A percentile compares a stretch with the other conserved stretches of the same genome.
Conservation (phyloP, 2,797 vertebrate species). For the Malacoctenus gilli region DNA sequence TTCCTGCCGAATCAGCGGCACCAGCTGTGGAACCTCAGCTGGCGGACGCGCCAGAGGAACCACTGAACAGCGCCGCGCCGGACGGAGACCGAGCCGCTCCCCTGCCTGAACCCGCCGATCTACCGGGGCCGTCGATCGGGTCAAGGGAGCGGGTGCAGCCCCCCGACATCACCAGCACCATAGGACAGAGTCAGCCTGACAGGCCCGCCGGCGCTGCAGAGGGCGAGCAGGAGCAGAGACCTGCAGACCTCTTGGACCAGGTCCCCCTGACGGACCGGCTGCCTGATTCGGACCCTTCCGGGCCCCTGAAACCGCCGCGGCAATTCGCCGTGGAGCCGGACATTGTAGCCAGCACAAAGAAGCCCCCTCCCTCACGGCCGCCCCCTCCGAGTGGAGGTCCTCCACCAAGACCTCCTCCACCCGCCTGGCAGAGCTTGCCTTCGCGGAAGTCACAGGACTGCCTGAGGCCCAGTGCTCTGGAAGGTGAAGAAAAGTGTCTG, state of each 20-base stretch:
- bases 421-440: conserved; percentile 86
- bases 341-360: conserved; percentile 98
- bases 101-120: conserved; percentile 38
- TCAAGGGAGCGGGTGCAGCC: conserved; percentile 68
- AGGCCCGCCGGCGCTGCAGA: conserved; percentile 50
- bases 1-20: conserved; percentile 37
- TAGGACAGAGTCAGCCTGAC: conserved; percentile 55
- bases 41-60: conserved; percentile 65
- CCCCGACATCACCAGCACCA: conserved; percentile 81
- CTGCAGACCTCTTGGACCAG: conserved; percentile 82
- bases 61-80: conserved; percentile 57
- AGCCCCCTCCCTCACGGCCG: conserved; percentile 89
- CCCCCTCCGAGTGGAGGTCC: conserved; percentile 88
- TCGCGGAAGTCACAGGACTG: conserved; percentile 91
- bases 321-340: conserved; percentile 93
- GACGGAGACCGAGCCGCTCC: conserved; percentile 40
- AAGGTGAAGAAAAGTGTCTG: conserved; percentile 77
- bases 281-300: conserved; percentile 75
- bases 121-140: conserved; percentile 32
- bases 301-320: conserved; percentile 89
- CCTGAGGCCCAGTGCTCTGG: conserved; percentile 84
- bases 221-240: conserved; percentile 65
- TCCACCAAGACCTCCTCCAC: conserved; percentile 93
- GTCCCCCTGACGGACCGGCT: conserved; percentile 74
- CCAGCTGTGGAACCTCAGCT: conserved; percentile 57